Conservation (phyloP, 2,888 invertebrate species). For the Cinara cedri region DNA sequence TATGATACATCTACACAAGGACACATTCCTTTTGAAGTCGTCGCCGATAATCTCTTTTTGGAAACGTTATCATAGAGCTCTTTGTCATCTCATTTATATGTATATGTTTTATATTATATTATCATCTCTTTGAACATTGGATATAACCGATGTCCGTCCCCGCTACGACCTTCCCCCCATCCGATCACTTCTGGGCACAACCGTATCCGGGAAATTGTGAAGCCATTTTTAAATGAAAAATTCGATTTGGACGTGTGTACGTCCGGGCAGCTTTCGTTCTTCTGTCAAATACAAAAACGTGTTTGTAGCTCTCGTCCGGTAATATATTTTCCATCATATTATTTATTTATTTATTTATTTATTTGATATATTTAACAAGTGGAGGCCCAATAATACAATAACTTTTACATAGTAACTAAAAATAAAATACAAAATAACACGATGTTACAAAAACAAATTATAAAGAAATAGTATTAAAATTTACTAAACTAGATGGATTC, state of each 20-base stretch:
- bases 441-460: too few species aligned
- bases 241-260: slow-evolving; percentile 24
- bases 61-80: slow-evolving; percentile 48
- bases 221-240: slow-evolving; percentile 54
- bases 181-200: not conserved
- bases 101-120: too few species aligned
- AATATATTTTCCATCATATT: slow-evolving; percentile 4
- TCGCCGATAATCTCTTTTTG: slow-evolving; percentile 48
- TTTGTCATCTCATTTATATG: slow-evolving; percentile 43
- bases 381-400: too few species aligned
- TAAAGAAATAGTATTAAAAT: too few species aligned
- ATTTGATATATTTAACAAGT: too few species aligned
- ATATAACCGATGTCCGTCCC: not conserved
- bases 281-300: not conserved
- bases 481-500: too few species aligned
- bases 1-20: not conserved
- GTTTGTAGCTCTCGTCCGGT: not conserved
- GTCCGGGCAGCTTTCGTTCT: not conserved
- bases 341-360: too few species aligned
- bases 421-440: too few species aligned
- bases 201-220: slow-evolving; percentile 31
- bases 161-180: not conserved
- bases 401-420: too few species aligned
- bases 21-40: slow-evolving; percentile 51
- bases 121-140: slow-evolving; percentile 39